phyloP scores from a whole-genome alignment of 2,888 invertebrate species.

The Vesta saturnalis region DNA sequence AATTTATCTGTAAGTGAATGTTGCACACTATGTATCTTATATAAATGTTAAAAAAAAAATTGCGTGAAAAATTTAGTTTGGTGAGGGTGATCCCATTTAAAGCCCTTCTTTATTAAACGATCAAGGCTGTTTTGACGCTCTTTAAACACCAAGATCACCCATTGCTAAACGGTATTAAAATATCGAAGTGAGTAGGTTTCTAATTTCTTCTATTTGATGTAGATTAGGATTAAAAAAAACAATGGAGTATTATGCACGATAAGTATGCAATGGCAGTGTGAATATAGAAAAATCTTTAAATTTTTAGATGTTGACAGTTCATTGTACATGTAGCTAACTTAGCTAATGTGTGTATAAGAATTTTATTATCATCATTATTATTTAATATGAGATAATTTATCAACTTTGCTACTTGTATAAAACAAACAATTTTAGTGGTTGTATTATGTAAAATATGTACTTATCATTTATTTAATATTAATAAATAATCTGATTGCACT shows the following conservation, averaged over 20 bases:
- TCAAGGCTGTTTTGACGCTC: conserved; percentile 18
- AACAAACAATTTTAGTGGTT: conserved; percentile 37
- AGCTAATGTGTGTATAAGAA: conserved; percentile 38
- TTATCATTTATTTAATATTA: conserved; percentile 33
- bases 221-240: conserved; percentile 7
- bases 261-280: conserved; percentile 22
- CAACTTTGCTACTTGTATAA: conserved; percentile 43
- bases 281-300: conserved; percentile 17
- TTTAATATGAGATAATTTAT: conserved; percentile 25
- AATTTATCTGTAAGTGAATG: conserved; percentile 12
- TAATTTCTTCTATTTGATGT: conserved; percentile 20
- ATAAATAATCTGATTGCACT: conserved; percentile 31
- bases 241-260: conserved; percentile 24
- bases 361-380: conserved; percentile 17
- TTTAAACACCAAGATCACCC: conserved; percentile 32
- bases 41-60: conserved; percentile 21
- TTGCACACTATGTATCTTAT: conserved; percentile 21
- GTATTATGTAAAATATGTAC: conserved; percentile 40
- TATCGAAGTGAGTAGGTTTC: conserved; percentile 21
- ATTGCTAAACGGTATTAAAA: conserved; percentile 16
- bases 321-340: conserved; percentile 38
- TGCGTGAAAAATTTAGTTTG: neutral
- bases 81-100: neutral
- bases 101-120: too few species aligned
- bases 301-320: conserved; percentile 35